Evolutionary conservation across 2,888 invertebrate species (phyloP).

Genomic region (Pteria penguin): DNA sequence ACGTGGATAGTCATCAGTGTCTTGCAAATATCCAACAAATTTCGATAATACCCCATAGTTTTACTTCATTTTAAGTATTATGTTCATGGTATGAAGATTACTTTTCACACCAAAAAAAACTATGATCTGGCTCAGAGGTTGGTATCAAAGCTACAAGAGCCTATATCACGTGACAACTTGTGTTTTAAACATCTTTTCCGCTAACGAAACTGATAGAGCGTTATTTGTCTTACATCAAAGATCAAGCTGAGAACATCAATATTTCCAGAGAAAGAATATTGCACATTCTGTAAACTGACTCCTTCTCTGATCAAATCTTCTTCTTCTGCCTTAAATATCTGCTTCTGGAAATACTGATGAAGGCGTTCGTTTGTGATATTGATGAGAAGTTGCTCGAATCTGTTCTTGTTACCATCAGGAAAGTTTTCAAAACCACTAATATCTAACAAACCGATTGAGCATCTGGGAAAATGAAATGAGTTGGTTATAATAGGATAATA

Average conservation of each 20-base stretch:
- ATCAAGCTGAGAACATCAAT: conserved; percentile 53
- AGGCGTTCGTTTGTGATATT: conserved; percentile 62
- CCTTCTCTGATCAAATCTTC: conserved; percentile 57
- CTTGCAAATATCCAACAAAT: too few species aligned
- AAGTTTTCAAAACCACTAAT: conserved; percentile 65
- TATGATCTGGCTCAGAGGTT: too few species aligned
- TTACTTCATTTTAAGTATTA: too few species aligned
- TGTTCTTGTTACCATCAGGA: conserved; percentile 38
- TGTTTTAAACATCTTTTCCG: too few species aligned
- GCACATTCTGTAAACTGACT: conserved; percentile 22
- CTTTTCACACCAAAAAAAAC: too few species aligned
- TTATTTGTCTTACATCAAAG: conserved; percentile 52
- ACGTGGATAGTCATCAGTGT: too few species aligned
- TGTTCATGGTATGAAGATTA: too few species aligned
- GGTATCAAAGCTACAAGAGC: too few species aligned
- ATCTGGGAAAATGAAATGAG: too few species aligned
- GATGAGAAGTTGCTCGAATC: conserved; percentile 64
- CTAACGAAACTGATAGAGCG: background rate
- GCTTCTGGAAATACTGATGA: conserved; percentile 66
- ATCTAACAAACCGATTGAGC: conserved; percentile 56
- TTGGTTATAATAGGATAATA: too few species aligned
- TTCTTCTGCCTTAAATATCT: conserved; percentile 59
- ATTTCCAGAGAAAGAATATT: conserved; percentile 19
- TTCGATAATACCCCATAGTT: too few species aligned
- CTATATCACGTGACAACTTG: too few species aligned